Percentiles rank a stretch among this genome's conserved stretches.
Evolutionary conservation across 2,888 invertebrate species (phyloP).

Genomic region (Drosophila kokeensis): DNA sequence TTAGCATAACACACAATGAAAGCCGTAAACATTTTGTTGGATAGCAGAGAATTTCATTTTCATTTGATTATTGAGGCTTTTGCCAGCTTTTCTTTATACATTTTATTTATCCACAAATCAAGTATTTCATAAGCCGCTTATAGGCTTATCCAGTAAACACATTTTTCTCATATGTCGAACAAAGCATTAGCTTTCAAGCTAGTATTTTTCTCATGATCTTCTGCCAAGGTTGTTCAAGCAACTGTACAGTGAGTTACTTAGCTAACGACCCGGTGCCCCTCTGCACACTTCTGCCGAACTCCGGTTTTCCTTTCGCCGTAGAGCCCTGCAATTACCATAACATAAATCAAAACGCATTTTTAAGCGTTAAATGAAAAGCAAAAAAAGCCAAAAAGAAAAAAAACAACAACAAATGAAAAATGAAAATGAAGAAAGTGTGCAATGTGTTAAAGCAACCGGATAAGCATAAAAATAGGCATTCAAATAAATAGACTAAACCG

Average conservation of each 20-base stretch:
- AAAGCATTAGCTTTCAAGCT: not conserved
- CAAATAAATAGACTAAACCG: constrained; percentile 76
- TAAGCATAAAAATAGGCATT: constrained; percentile 76
- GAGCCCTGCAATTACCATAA: constrained; percentile 65
- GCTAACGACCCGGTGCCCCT: constrained; percentile 4
- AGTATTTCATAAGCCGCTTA: not conserved
- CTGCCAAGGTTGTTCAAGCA: constrained; percentile 9
- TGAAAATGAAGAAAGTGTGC: constrained; percentile 27
- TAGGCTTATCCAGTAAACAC: not conserved
- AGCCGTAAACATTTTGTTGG: not conserved
- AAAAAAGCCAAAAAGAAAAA: constrained; percentile 17
- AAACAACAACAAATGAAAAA: not conserved
- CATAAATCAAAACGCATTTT: constrained; percentile 76
- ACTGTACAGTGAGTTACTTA: constrained; percentile 21
- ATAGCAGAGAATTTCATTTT: not conserved
- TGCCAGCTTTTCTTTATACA: not conserved
- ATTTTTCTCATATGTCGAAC: not conserved
- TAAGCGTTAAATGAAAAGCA: constrained; percentile 30
- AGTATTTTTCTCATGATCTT: not conserved
- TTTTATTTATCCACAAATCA: not conserved
- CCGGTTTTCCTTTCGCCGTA: constrained; percentile 8
- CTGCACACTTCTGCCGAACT: not conserved
- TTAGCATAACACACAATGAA: not conserved
- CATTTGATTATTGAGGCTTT: not conserved
- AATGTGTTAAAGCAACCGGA: constrained; percentile 65